Conservation (phyloP, 2,888 invertebrate species). For the Dolichopus griseipennis region DNA sequence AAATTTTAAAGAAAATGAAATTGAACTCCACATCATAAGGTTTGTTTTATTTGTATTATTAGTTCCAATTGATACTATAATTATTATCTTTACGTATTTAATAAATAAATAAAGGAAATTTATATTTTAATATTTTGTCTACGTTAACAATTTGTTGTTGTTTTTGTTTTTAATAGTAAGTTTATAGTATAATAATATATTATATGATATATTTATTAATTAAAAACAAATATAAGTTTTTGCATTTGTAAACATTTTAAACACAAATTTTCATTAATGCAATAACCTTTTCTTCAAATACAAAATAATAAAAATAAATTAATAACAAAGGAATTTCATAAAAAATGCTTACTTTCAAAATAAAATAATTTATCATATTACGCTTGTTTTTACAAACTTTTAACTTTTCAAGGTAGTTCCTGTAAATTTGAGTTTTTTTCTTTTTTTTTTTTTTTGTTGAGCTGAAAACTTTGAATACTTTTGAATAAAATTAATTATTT, state of each 20-base stretch:
- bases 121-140: neutral
- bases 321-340: too few species aligned
- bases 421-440: too few species aligned
- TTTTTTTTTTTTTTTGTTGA: too few species aligned
- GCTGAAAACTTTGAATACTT: neutral
- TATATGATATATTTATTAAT: neutral
- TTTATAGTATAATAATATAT: neutral
- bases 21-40: slow-evolving; percentile 23
- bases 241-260: neutral
- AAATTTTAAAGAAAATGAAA: slow-evolving; percentile 28
- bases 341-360: too few species aligned
- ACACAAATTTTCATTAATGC: neutral
- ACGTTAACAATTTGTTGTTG: neutral
- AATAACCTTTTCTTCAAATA: too few species aligned
- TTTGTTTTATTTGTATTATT: slow-evolving; percentile 5
- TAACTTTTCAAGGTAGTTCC: too few species aligned
- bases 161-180: neutral
- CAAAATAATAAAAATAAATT: too few species aligned
- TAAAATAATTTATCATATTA: too few species aligned
- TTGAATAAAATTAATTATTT: neutral
- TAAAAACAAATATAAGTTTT: neutral
- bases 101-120: neutral
- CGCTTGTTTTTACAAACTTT: too few species aligned
- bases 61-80: neutral
- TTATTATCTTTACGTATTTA: neutral